Evolutionary conservation across 2,888 invertebrate species (phyloP).

Genomic region (Ryuthela nishihirai): DNA sequence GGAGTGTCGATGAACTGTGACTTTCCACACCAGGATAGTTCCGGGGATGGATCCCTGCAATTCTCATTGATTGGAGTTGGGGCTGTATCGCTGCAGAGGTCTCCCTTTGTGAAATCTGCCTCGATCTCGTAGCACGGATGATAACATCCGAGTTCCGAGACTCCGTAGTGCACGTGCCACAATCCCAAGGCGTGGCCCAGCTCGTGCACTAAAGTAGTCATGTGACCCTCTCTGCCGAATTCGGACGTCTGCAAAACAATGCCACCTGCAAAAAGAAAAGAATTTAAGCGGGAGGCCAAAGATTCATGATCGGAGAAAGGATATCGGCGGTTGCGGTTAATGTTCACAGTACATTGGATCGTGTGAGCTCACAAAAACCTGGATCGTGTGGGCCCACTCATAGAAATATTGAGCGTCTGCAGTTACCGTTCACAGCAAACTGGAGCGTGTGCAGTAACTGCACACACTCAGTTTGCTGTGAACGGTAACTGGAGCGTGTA

Average conservation of each 20-base stretch:
- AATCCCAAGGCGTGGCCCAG: slow-evolving; percentile 50
- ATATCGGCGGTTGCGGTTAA: too few species aligned
- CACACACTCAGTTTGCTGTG: too few species aligned
- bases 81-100: slow-evolving; percentile 48
- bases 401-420: too few species aligned
- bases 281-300: too few species aligned
- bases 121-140: slow-evolving; percentile 47
- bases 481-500: too few species aligned
- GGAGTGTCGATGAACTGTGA: slow-evolving; percentile 45
- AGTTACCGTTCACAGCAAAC: too few species aligned
- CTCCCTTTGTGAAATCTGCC: slow-evolving; percentile 47
- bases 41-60: slow-evolving; percentile 45
- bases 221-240: slow-evolving; percentile 44
- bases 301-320: too few species aligned
- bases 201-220: slow-evolving; percentile 48
- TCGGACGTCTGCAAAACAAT: slow-evolving; percentile 45
- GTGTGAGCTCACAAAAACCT: too few species aligned
- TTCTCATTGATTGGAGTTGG: slow-evolving; percentile 46
- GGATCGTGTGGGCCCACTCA: too few species aligned
- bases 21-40: slow-evolving; percentile 42
- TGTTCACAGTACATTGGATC: too few species aligned
- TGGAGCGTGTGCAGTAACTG: too few species aligned
- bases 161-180: slow-evolving; percentile 50
- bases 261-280: slow-evolving; percentile 48
- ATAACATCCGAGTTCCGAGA: slow-evolving; percentile 47